Evolutionary conservation across 2,797 vertebrate species (phyloP).

Genomic region (Artibeus jamaicensis): DNA sequence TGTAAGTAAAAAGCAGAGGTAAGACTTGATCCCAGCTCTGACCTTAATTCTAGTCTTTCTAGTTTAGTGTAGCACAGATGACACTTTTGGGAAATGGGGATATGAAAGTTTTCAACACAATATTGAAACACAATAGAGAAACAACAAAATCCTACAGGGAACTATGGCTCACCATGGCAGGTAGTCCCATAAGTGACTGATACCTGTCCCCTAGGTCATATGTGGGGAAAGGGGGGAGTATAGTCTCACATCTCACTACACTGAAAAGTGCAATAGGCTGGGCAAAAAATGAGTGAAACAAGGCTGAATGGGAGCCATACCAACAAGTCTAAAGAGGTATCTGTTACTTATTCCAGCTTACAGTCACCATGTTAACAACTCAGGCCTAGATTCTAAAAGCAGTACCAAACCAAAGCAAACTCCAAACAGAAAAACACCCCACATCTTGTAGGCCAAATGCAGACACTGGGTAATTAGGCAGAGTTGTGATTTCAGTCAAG

Average conservation of each 20-base stretch:
- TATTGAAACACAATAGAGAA: neutral
- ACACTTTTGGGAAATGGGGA: neutral
- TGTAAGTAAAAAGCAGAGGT: neutral
- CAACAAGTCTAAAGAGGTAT: neutral
- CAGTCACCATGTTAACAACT: fast-evolving
- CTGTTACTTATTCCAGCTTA: neutral
- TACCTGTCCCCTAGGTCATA: neutral
- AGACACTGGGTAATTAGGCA: neutral
- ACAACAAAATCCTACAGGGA: neutral
- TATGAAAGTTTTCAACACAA: neutral
- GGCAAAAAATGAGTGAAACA: neutral
- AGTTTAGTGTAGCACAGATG: neutral
- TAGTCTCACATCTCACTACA: neutral
- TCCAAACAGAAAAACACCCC: neutral
- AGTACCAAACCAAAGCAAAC: neutral
- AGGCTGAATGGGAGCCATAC: neutral
- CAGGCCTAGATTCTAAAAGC: neutral
- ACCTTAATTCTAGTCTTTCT: neutral
- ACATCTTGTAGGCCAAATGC: neutral
- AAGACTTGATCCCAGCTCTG: neutral
- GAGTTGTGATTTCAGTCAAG: neutral
- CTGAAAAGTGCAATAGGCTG: neutral
- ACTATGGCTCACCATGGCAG: neutral
- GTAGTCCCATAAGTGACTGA: neutral
- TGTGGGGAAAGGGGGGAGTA: fast-evolving